Evolutionary conservation across 2,888 invertebrate species (phyloP), one percentile per base, ranked within the genome.

Genomic region (Spialia ferax): DNA sequence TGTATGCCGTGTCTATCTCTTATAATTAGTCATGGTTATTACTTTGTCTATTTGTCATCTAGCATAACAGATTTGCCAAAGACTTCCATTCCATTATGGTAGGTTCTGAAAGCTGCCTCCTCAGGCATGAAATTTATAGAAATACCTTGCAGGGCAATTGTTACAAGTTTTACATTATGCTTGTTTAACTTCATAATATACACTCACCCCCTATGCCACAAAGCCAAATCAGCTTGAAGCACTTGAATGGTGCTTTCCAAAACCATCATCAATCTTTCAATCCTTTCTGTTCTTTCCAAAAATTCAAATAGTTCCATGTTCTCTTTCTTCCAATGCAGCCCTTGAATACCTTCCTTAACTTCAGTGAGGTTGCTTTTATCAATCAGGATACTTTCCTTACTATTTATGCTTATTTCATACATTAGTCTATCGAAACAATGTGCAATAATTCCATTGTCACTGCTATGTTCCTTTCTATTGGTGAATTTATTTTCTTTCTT

Each of bases 181-280:
- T 18, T 18, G 0, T n/a, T n/a, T n/a, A n/a, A n/a, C n/a, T n/a
- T n/a, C n/a, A n/a, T n/a, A n/a, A 13, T 22, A 11, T 8, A 22
- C 48, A 67, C 61, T 63, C 59, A 94, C 88, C 94, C 94, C 68
- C 91, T 81, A 75, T 94, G 87, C 95, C 95, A 95, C 77, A 94
- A 91, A 2, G 91, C 89, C 63, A 95, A 86, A 83, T 95, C 95
- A 80, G 86, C 88, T 78, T 95, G 95, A 63, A 95, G 76, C 38
- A 95, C 79, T 79, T 95, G 93, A 66, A 94, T 84, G 1, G 95
- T 70, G 73, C 93, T 87, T 69, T 94, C 88, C 20, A 95, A 75
- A 5, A 93, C 91, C 42, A 89, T 82, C 82, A 94, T 93, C 0
- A 95, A 71, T 29, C 95, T 87, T 10, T 94, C 86, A 69, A 95